Evolutionary conservation across 2,888 invertebrate species (phyloP), one percentile per base, ranked within the genome.

Genomic region (Auanema freiburgensis): DNA sequence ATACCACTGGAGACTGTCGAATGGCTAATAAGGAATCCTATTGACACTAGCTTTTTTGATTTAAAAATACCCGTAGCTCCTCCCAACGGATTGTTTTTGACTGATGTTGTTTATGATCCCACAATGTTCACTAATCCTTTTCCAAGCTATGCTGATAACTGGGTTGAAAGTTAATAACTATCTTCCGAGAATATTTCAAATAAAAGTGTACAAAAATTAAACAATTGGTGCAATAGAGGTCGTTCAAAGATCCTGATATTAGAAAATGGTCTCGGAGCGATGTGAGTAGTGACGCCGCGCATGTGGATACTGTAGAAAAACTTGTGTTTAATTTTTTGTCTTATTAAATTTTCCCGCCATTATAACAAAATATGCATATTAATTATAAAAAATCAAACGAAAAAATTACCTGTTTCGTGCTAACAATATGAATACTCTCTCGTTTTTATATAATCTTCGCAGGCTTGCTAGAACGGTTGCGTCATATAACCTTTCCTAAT

Each of bases 21-120:
- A 24, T 76, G 77, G 74, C 60, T 79, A 18, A 63, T 79, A 14
- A 41, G 65, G n/a, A 77, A 74, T 52, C 79, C 79, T 0, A 67
- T 69, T 33, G 58, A 57, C 40, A 62, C 64, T 14, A 77, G 77
- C 40, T 77, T 78, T 51, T 71, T 61, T 53, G 73, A 72, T 21
- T 43, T 57, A 2, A 44, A 57, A 14, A 70, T 77, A 18, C 71
- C 69, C 11, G 56, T 76, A 8, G 71, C 77, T 12, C 77, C 76
- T 6, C 75, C 76, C 1, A 62, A 75, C 18, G 79, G 78, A 1
- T 67, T 79, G 2, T 77, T 70, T 56, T 63, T 79, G 0, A 77
- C 74, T 2, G 77, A 79, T 60, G 76, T 78, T 16, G 74, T 76
- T 10, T 79, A 78, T 51, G 76, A 77, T 56, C 67, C 71, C 0